Conservation (phyloP, 2,797 vertebrate species). For the Sebastes vulpes region DNA sequence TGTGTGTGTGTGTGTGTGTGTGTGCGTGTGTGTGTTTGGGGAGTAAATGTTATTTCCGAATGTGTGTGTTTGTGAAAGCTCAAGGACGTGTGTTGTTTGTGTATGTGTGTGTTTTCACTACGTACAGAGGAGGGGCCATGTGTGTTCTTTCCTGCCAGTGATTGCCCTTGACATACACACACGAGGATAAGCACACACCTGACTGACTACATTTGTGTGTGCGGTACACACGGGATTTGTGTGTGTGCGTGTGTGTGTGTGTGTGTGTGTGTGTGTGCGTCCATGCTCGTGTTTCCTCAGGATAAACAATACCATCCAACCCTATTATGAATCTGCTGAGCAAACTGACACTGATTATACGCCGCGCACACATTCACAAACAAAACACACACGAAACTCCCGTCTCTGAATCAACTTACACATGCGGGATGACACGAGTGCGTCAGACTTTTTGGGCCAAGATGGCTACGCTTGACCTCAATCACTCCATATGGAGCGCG, state of each 20-base stretch:
- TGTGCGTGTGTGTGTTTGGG: conserved; percentile 1
- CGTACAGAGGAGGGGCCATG: conserved; percentile 32
- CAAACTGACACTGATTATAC: conserved; percentile 60
- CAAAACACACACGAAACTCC: conserved; percentile 22
- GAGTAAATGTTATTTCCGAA: conserved; percentile 48
- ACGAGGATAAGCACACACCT: conserved; percentile 67
- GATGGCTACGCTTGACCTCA: conserved; percentile 73
- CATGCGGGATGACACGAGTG: conserved; percentile 37
- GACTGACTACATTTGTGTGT: conserved; percentile 48
- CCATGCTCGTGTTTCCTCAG: conserved; percentile 51
- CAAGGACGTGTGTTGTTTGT: conserved; percentile 55
- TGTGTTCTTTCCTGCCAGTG: conserved; percentile 60
- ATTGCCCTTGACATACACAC: conserved; percentile 76
- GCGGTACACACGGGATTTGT: neutral
- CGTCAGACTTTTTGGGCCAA: conserved; percentile 61
- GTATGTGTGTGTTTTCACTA: conserved; percentile 15
- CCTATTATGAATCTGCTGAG: conserved; percentile 51
- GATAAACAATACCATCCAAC: conserved; percentile 65
- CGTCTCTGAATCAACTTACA: conserved; percentile 30
- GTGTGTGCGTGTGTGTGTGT: neutral
- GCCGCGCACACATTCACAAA: conserved; percentile 36
- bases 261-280: neutral
- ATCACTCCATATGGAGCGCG: conserved; percentile 50
- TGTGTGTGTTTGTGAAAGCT: conserved; percentile 30
- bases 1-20: conserved; percentile 9